Evolutionary conservation across 1,140 invertebrate genomes (phyloP).

Genomic region (Drosophila quadrilineata): DNA sequence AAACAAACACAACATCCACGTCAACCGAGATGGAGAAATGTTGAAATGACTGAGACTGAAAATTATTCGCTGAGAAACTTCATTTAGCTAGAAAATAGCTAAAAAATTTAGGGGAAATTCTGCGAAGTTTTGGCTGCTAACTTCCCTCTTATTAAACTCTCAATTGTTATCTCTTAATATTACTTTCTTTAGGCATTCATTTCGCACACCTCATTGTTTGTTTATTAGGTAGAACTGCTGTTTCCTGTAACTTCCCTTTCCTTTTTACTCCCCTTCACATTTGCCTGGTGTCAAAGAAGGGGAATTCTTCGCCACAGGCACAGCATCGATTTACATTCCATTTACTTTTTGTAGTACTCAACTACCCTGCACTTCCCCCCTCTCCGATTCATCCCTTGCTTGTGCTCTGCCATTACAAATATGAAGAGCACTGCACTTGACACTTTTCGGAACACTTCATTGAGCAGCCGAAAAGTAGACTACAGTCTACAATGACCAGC

Average conservation of each 20-base stretch:
- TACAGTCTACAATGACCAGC: slow-evolving; percentile 12
- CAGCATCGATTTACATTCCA: slow-evolving; percentile 53
- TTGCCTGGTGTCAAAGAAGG: slow-evolving; percentile 29
- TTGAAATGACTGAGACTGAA: no score
- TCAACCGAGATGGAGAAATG: no score
- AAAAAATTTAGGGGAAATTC: no score
- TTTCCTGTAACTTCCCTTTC: not conserved
- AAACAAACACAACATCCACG: not conserved
- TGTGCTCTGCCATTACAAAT: slow-evolving; percentile 45
- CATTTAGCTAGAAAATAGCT: no score
- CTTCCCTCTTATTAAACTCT: no score
- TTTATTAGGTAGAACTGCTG: no score
- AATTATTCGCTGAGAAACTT: no score
- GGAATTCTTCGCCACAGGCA: slow-evolving; percentile 12
- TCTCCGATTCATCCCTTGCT: no score
- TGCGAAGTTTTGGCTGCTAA: no score
- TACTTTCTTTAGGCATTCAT: no score
- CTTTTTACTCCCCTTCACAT: not conserved
- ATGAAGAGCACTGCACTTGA: slow-evolving; percentile 72
- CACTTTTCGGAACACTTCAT: slow-evolving; percentile 54
- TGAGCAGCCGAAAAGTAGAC: slow-evolving; percentile 51
- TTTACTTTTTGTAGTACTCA: slow-evolving; percentile 36
- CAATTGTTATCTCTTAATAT: not conserved
- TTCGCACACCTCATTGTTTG: no score
- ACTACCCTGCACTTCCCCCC: slow-evolving; percentile 14